These are phyloP conservation scores for Aldabrachelys gigantea DNA, from an alignment of 2,113 vertebrate species.

Conservation along the genomic window DNA sequence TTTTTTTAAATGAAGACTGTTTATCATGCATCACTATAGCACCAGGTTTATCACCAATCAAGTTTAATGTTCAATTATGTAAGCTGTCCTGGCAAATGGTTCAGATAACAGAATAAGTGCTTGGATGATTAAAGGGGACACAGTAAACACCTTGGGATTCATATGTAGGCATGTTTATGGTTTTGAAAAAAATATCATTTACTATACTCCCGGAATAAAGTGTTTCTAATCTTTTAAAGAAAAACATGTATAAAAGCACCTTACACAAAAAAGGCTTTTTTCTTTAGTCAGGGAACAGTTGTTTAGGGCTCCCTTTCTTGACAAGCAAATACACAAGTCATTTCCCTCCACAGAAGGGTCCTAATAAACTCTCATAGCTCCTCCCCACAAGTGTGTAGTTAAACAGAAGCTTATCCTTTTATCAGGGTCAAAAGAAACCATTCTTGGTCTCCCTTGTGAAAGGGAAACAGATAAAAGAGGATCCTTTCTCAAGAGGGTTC, in stretches of 20 bases:
- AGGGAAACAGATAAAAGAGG: not conserved
- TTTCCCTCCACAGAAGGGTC: not conserved
- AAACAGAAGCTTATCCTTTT: not conserved
- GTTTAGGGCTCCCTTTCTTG: not conserved
- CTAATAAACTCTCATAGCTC: not conserved
- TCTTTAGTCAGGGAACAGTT: not conserved
- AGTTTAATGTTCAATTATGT: not conserved
- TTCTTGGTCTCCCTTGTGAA: not conserved
- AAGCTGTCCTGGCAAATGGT: not conserved
- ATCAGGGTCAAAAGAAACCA: not conserved
- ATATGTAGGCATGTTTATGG: not conserved
- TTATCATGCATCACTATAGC: not conserved
- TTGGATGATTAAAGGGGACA: not conserved
- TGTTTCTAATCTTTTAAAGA: not conserved
- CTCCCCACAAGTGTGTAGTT: not conserved
- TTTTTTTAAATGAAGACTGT: accelerated
- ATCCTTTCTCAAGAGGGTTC: not conserved
- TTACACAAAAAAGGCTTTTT: not conserved
- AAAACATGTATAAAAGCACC: not conserved
- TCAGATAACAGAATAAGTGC: not conserved
- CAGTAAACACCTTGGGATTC: not conserved
- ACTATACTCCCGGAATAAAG: not conserved
- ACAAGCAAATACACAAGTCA: not conserved
- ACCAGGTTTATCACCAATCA: not conserved
- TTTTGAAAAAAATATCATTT: not conserved